Evolutionary conservation across 2,888 invertebrate species (phyloP), one percentile per base, ranked within the genome.

Genomic region (Synergus japonicus): DNA sequence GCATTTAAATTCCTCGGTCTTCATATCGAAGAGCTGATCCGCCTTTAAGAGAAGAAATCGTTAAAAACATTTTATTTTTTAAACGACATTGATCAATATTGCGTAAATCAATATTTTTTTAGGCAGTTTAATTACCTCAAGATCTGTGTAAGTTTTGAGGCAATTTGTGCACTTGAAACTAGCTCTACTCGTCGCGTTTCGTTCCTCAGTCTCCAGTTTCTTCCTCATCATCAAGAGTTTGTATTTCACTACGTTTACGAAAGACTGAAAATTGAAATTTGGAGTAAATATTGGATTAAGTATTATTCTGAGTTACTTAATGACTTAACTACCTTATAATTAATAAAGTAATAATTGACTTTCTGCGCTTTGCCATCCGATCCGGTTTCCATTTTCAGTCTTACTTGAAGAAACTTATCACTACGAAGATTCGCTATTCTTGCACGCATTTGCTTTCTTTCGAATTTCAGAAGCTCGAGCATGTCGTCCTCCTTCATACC

Each of bases 181-280:
- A 41, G 98, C 97, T 83, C 98, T 94, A 91, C 97, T 98, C 0
- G 98, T 98, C 0, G 97, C 97, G 92, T 98, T 98, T 76, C 98
- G 94, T 91, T 98, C 98, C 90, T 98, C 98, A 0, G 97, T 97
- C 92, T 99, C 99, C 94, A 99, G 96, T 86, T 98, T 96, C 90
- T 98, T 97, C 80, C 98, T 94, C 97, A 99, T 98, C 89, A 98
- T 94, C 93, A 99, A 98, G 90, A 99, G 93, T 93, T 99, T 99
- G 93, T 99, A 99, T 92, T 98, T 99, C 0, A 99, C 97, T 15
- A 99, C 98, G 93, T 99, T 99, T 5, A 99, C 98, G 93, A 98
- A 98, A 60, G 96, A 97, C 93, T 94, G 88, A 12, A 89, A 90
- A 76, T 64, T 69, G 82, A 83, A 49, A 12, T 37, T 18, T 29